Base-by-base conservation (phyloP, 2,888 invertebrate species). In the Cephus pulcher region DNA sequence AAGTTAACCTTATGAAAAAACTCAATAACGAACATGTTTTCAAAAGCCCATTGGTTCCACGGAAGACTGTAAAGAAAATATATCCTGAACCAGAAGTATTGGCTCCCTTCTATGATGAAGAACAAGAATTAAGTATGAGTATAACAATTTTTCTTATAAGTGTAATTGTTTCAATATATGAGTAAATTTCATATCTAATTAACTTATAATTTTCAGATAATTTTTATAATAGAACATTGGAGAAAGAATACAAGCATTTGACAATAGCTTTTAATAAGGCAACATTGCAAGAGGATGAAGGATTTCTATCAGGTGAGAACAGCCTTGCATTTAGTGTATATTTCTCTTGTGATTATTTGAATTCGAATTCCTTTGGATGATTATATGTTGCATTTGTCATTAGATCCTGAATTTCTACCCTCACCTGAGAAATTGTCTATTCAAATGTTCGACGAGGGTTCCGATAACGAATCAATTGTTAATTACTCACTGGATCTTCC, bases 261-360 rank as follows among this genome's bases (percentile, higher is more conserved):
- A 11, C 34, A 69, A 34, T 35, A 11, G 30, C 23, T n/a, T 34
- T 56, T 56, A 34, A 15, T 15, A 56, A 75, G 33, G 23, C 75
- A 15, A 35, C n/a, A 30, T n/a, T n/a, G 34, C 12, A 40, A 40
- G 82, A 85, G 73, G 85, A 88, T 69, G 84, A 86, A 75, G 83
- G 83, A 69, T 82, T 86, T 80, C 76, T 76, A 30, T 87, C 85
- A 79, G 88, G 88, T 88, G 83, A 78, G 56, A n/a, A 77, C 77
- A 70, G 0, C 4, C 73, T 69, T n/a, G 33, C 71, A 32, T 71
- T 56, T 75, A 32, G 15, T 75, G 30, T 34, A 56, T 30, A n/a
- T 76, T 40, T 32, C 74, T 70, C 32, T 4, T 75, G 37, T 32
- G 34, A 33, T 23, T 68, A 75, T 73, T 68, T 37, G 37, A 37